Evolutionary conservation across 2,888 invertebrate species (phyloP).

Genomic region (Dynastes maya): DNA sequence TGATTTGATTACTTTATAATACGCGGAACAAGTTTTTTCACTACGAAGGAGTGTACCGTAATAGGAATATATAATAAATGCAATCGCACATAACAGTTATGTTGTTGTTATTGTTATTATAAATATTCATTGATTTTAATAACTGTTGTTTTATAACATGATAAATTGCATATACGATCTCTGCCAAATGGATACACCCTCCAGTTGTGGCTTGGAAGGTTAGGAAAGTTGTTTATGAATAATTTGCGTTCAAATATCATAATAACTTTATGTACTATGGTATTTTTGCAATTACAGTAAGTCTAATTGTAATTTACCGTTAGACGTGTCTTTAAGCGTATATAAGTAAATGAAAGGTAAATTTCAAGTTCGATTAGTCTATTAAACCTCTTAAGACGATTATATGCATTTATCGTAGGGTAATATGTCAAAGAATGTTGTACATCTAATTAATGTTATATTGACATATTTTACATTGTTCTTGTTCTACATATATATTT

Average conservation of each 20-base stretch:
- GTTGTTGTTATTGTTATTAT: slow-evolving; percentile 32
- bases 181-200: slow-evolving; percentile 20
- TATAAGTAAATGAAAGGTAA: slow-evolving; percentile 15
- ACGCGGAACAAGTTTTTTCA: slow-evolving; percentile 4
- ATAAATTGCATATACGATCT: slow-evolving; percentile 11
- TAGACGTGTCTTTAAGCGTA: slow-evolving; percentile 10
- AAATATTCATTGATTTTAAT: slow-evolving; percentile 40
- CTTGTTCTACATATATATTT: too few relatives aligned
- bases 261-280: slow-evolving; percentile 6
- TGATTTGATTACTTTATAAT: neutral
- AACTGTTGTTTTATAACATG: slow-evolving; percentile 35
- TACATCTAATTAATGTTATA: too few relatives aligned
- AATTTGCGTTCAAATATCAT: slow-evolving; percentile 6
- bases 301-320: slow-evolving; percentile 22
- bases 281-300: neutral
- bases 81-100: slow-evolving; percentile 38
- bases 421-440: too few relatives aligned
- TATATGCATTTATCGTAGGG: too few relatives aligned
- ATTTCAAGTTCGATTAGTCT: slow-evolving; percentile 18
- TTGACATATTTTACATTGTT: too few relatives aligned
- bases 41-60: slow-evolving; percentile 36
- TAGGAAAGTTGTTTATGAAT: slow-evolving; percentile 29
- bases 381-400: neutral
- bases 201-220: slow-evolving; percentile 11
- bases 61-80: slow-evolving; percentile 27